Percentiles rank a stretch among this genome's conserved stretches.
Conservation (phyloP, 2,113 vertebrate genomes). For the Cyanoderma ruficeps region DNA sequence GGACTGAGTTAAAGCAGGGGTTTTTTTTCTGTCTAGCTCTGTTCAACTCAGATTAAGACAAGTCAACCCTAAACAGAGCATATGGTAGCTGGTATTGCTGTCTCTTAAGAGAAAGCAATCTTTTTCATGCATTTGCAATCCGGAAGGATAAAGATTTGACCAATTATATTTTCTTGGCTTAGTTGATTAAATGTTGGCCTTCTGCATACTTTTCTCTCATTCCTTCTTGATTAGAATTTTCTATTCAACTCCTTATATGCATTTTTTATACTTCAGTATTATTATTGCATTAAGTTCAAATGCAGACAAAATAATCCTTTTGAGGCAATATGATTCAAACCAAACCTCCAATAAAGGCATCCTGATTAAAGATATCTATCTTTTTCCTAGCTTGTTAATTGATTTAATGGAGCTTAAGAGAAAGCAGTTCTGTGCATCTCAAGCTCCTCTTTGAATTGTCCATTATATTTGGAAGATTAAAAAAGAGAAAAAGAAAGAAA, state of each 20-base stretch:
- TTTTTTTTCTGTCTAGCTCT: neutral
- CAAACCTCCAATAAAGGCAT: neutral
- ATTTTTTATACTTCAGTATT: slow-evolving; percentile 10
- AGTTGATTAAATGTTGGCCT: neutral
- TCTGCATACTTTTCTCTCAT: neutral
- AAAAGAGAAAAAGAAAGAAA: neutral
- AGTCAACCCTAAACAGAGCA: neutral
- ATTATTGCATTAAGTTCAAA: slow-evolving; percentile 34
- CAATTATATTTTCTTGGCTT: neutral
- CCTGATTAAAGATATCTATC: neutral
- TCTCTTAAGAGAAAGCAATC: neutral
- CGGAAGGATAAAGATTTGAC: neutral
- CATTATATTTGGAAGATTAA: neutral
- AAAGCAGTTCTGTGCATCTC: neutral
- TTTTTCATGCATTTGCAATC: neutral
- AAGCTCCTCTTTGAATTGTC: neutral
- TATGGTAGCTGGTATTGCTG: neutral
- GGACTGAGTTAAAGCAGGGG: neutral
- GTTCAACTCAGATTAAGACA: neutral
- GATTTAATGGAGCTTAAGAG: neutral
- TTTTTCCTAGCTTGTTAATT: neutral
- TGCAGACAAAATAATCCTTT: neutral
- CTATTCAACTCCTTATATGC: neutral
- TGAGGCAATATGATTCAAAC: neutral
- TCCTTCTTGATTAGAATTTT: neutral